A percentile compares a stretch with the other conserved stretches of the same genome.
phyloP scores from a whole-genome alignment of 2,113 vertebrate genomes.

The Chaenogobius annularis region DNA sequence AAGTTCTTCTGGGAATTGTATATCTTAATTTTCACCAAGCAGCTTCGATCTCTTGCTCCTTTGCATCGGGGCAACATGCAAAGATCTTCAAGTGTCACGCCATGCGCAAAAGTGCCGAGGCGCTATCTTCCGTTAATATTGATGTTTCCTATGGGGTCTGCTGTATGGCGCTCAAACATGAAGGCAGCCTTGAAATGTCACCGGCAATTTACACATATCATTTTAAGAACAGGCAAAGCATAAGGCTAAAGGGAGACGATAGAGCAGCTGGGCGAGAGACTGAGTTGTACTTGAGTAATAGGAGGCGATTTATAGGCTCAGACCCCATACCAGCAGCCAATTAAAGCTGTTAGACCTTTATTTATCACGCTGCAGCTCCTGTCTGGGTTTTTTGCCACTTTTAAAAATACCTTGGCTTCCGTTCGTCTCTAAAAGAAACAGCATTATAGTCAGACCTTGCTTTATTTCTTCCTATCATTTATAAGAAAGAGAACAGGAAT shows the following conservation, averaged over 20 bases:
- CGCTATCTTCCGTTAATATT: slow-evolving; percentile 60
- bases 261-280: not conserved
- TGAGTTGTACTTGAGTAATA: slow-evolving; percentile 13
- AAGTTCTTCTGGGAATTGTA: slow-evolving; percentile 27
- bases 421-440: slow-evolving; percentile 2
- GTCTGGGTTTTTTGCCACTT: slow-evolving; percentile 17
- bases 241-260: not conserved
- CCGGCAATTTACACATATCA: slow-evolving; percentile 50
- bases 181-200: slow-evolving; percentile 65
- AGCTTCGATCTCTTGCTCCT: slow-evolving; percentile 13
- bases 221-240: slow-evolving; percentile 12
- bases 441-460: not conserved
- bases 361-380: slow-evolving; percentile 33
- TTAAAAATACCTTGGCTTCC: slow-evolving; percentile 12
- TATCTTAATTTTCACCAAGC: slow-evolving; percentile 6
- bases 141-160: slow-evolving; percentile 59
- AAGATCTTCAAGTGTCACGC: slow-evolving; percentile 39
- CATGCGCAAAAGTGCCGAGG: slow-evolving; percentile 22
- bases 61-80: slow-evolving; percentile 46
- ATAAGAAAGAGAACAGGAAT: not conserved
- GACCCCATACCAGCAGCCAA: slow-evolving; percentile 42
- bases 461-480: not conserved
- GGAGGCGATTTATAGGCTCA: slow-evolving; percentile 30
- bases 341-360: slow-evolving; percentile 48
- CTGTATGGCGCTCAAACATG: slow-evolving; percentile 55